Evolutionary conservation across 2,888 invertebrate genomes (phyloP).

Genomic region (Diarsia rubi): DNA sequence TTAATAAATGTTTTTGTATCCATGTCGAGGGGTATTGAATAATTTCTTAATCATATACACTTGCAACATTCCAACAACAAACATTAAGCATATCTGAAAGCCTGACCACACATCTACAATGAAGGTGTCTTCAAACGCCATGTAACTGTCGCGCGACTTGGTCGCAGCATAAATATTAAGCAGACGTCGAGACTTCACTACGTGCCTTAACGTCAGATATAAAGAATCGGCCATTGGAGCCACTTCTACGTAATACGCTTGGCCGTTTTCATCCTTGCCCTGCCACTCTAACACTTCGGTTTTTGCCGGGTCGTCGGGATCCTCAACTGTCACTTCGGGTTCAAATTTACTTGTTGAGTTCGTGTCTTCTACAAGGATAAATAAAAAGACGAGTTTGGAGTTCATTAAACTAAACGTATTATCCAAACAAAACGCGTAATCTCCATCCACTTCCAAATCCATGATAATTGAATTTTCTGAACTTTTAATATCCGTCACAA

Average conservation of each 20-base stretch:
- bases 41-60: constrained; percentile 94
- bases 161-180: constrained; percentile 93
- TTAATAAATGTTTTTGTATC: constrained; percentile 49
- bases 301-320: constrained; percentile 75
- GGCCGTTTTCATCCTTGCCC: constrained; percentile 75
- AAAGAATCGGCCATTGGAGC: constrained; percentile 92
- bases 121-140: constrained; percentile 95
- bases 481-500: constrained; percentile 93
- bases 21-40: constrained; percentile 70
- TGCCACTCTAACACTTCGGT: constrained; percentile 82
- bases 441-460: constrained; percentile 92
- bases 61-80: constrained; percentile 93
- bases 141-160: constrained; percentile 95
- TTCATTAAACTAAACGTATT: constrained; percentile 96
- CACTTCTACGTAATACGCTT: constrained; percentile 83
- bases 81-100: constrained; percentile 94
- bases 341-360: constrained; percentile 80
- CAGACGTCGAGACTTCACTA: constrained; percentile 92
- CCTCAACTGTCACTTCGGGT: constrained; percentile 67
- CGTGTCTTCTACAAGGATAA: constrained; percentile 92
- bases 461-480: constrained; percentile 93
- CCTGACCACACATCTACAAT: constrained; percentile 95
- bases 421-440: constrained; percentile 96
- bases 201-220: constrained; percentile 91
- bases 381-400: constrained; percentile 95